phyloP scores from a whole-genome alignment of 2,797 vertebrate genomes.

The Jordanella pulchra region DNA sequence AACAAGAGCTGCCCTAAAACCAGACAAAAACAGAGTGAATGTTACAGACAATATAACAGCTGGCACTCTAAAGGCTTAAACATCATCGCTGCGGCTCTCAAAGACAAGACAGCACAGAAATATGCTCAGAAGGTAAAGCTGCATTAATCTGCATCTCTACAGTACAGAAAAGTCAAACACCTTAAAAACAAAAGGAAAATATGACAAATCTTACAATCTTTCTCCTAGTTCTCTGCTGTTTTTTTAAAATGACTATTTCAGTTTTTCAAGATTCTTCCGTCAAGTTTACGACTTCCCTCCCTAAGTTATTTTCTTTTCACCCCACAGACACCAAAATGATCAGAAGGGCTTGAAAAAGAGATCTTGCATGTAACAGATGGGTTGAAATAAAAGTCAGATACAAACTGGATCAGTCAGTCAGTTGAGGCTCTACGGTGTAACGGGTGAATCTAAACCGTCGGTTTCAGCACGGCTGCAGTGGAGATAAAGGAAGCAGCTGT shows the following conservation, averaged over 20 bases:
- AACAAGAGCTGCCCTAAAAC: not conserved
- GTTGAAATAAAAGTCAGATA: not conserved
- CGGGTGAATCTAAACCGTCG: not conserved
- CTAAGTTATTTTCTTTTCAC: not conserved
- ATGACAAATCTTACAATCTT: not conserved
- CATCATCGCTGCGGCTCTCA: not conserved
- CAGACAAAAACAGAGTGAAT: not conserved
- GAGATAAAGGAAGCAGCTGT: not conserved
- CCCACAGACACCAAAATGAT: slow-evolving; percentile 3
- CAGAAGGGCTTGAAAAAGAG: slow-evolving; percentile 21
- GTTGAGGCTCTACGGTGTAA: slow-evolving; percentile 16
- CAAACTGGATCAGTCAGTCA: not conserved
- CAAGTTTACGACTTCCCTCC: not conserved
- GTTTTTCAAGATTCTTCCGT: not conserved
- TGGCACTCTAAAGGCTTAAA: not conserved
- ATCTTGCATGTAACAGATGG: not conserved
- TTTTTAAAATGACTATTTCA: slow-evolving; percentile 4
- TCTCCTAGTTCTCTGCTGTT: not conserved
- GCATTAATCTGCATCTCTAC: slow-evolving; percentile 11
- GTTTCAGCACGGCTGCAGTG: not conserved
- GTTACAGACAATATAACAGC: not conserved
- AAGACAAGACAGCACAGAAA: not conserved
- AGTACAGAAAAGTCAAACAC: not conserved
- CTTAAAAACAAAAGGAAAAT: not conserved
- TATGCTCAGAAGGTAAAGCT: not conserved